These are phyloP conservation scores for Alexandromys fortis DNA, from an alignment of 2,113 vertebrate genomes.

Conservation along the genomic window DNA sequence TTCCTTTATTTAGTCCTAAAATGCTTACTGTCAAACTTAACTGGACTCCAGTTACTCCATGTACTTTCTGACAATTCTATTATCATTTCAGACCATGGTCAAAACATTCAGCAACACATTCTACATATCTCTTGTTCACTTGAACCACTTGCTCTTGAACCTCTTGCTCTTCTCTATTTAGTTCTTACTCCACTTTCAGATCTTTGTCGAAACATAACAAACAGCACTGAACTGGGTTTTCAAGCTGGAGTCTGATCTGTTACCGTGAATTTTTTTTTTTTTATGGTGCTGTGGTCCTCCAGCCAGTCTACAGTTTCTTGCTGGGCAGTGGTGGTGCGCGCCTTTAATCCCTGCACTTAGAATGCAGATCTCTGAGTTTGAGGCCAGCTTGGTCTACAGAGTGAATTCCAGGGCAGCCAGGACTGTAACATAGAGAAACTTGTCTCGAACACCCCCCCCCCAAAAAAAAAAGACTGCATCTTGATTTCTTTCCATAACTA, in stretches of 20 bases:
- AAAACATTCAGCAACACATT: constrained; percentile 76
- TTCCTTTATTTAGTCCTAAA: constrained; percentile 78
- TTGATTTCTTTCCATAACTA: neutral
- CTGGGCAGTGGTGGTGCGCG: no score
- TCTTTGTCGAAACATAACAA: constrained; percentile 69
- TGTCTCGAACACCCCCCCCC: no score
- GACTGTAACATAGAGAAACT: no score
- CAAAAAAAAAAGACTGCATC: neutral
- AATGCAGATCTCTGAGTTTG: no score
- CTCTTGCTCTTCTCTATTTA: constrained; percentile 77
- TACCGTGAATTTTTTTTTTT: neutral
- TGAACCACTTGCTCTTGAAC: constrained; percentile 71
- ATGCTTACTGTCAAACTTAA: constrained; percentile 77
- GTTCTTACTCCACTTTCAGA: constrained; percentile 80
- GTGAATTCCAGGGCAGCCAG: no score
- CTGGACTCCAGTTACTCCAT: constrained; percentile 77
- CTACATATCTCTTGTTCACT: constrained; percentile 64
- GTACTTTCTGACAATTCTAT: constrained; percentile 75
- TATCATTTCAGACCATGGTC: constrained; percentile 79
- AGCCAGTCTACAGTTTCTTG: no score
- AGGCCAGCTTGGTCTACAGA: no score
- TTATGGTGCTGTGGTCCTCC: no score
- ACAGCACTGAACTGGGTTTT: neutral
- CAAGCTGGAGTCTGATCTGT: neutral
- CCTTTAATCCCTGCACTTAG: no score